Evolutionary conservation across 1,140 invertebrate species (phyloP), one percentile per base, ranked within the genome.

Genomic region (Latrodectus geometricus): DNA sequence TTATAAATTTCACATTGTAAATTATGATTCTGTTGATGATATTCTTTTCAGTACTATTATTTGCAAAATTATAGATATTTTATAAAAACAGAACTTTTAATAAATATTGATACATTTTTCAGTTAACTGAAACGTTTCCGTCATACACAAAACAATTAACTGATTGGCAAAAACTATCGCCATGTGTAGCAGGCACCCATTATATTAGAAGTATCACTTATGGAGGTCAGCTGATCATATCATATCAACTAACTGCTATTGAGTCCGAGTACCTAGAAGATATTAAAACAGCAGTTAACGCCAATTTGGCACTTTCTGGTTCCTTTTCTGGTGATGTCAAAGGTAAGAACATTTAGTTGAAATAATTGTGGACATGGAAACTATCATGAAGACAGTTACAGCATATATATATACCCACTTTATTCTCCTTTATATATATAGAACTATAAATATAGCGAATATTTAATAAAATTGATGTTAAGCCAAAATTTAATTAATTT

Each of bases 171-270:
- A 15, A 23, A 14, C 20, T 11, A 8, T 20, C 80, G 0, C 15
- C 20, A 12, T 17, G 56, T 14, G 23, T 56, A 9, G 69, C 72
- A 8, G 80, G 80, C 2, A 82, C 80, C 17, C 80, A 82, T 17
- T 82, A 82, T 56, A 20, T 82, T 20, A 56, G 80, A 61, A 82
- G 80, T 48, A 72, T 82, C 68, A 73, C 70, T 9, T 82, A 82
- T 49, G 80, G 80, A 4, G 80, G 80, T n/a, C 68, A 73, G 35
- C 48, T 82, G 21, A 61, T 82, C 0, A 65, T 73, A 0, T 82
- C 68, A 1, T 72, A 56, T 48, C 20, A n/a, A 12, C 52, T 82
- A 4, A 82, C 23, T n/a, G 80, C 80, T 0, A 72, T 9, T 49
- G 72, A 73, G 9, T 4, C 9, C 5, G 70, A 72, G 9, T 35